Evolutionary conservation across 1,140 invertebrate species (phyloP), one percentile per base, ranked within the genome.

Genomic region (Papilio dardanus): DNA sequence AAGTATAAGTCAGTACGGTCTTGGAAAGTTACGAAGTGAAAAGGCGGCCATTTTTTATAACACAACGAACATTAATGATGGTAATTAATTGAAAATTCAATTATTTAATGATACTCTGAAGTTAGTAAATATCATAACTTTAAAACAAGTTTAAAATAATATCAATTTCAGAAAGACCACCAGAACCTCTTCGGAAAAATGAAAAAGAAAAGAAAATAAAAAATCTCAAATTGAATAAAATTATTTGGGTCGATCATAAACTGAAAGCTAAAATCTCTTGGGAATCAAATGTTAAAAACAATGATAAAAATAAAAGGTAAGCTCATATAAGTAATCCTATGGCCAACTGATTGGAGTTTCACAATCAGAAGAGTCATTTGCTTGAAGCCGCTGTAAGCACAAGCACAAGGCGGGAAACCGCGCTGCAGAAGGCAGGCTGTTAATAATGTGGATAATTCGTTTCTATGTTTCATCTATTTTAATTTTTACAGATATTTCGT

Each of bases 31-130:
- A 16, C 94, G 95, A 62, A 96, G 96, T 42, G 94, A 95, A 65
- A 96, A 96, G 80, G 95, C 94, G 0, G 95, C 95, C 14, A 93
- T 96, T 71, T 93, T 96, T 33, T 94, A 95, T 76, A 96, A 96
- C 83, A 96, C 95, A 10, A 96, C 95, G 30, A 92, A 92, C 78
- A 85, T 80, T 79, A 88, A 93, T 82, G 92, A 78, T 76, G 83
- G 86, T 86, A 83, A 77, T 71, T 71, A 42, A 66, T 16, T 40
- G 6, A 67, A n/a, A 76, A 35, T 69, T 33, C 14, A 24, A 30
- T 66, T 5, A 58, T 10, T 37, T n/a, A n/a, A n/a, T n/a, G n/a
- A 66, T 12, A 58, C 4, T n/a, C n/a, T 68, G n/a, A 24, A 73
- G 30, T 67, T 30, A 30, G 3, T 46, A 19, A 46, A 19, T 2